Conservation (phyloP, 2,797 vertebrate genomes). For the Cetoscarus ocellatus region DNA sequence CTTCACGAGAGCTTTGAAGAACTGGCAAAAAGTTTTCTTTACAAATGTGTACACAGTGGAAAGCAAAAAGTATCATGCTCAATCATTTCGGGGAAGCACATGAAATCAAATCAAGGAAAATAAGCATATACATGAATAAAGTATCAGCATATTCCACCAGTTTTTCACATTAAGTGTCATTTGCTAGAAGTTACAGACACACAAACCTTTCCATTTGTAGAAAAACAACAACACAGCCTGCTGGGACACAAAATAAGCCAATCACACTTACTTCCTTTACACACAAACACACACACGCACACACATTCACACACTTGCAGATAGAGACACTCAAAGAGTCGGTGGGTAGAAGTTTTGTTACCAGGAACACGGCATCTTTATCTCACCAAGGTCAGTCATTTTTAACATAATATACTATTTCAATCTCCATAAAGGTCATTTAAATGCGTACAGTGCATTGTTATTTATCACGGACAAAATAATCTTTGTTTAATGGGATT, state of each 20-base stretch:
- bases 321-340: constrained; percentile 10
- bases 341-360: constrained; percentile 6
- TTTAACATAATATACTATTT: background rate
- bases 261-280: constrained; percentile 60
- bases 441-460: fast-evolving
- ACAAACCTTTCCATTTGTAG: constrained; percentile 2
- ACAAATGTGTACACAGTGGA: no score
- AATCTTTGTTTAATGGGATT: no score
- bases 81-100: no score
- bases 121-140: no score
- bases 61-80: no score
- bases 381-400: constrained; percentile 34
- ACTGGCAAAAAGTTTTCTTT: no score
- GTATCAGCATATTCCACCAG: no score
- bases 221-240: constrained; percentile 18
- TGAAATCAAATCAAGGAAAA: no score
- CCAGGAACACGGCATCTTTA: constrained; percentile 3
- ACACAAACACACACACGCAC: constrained; percentile 14
- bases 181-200: background rate
- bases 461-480: no score
- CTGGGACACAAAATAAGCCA: constrained; percentile 32
- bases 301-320: constrained; percentile 18
- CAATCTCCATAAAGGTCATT: background rate
- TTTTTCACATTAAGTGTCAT: background rate
- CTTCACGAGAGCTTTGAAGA: no score